phyloP scores from a whole-genome alignment of 2,797 vertebrate genomes.

The Tolypeutes matacus region DNA sequence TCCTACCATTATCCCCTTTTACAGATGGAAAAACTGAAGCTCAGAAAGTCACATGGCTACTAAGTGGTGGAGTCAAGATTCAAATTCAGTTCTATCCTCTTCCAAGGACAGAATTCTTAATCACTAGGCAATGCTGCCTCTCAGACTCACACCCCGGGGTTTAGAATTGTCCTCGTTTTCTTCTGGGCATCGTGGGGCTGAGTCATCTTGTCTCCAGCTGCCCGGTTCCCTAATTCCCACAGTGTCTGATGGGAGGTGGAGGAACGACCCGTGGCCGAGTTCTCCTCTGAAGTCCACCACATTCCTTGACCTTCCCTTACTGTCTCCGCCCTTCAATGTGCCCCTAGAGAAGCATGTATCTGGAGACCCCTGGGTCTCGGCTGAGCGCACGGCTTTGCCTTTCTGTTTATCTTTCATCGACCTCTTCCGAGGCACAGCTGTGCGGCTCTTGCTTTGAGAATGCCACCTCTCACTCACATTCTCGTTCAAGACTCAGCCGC shows the following conservation, averaged over 20 bases:
- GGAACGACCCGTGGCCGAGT: background rate
- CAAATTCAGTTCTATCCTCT: background rate
- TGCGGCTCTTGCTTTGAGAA: background rate
- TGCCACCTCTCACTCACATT: background rate
- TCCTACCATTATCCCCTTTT: background rate
- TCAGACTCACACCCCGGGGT: background rate
- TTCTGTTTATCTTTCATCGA: background rate
- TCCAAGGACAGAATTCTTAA: background rate
- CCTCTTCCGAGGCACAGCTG: slow-evolving; percentile 16
- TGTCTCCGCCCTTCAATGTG: background rate
- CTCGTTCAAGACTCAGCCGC: background rate
- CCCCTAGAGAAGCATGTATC: background rate
- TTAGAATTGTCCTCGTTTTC: background rate
- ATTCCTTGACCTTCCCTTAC: background rate
- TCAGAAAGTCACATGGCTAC: background rate
- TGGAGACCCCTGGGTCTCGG: background rate
- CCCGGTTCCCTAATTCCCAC: background rate
- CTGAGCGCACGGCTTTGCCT: background rate
- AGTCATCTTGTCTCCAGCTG: background rate
- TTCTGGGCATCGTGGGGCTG: accelerated
- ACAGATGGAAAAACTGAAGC: background rate
- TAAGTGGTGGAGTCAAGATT: background rate
- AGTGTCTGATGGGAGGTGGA: background rate
- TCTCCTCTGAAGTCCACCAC: background rate
- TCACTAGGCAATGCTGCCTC: background rate